phyloP scores from a whole-genome alignment of 1,140 invertebrate species.

The Calosoma granatense region DNA sequence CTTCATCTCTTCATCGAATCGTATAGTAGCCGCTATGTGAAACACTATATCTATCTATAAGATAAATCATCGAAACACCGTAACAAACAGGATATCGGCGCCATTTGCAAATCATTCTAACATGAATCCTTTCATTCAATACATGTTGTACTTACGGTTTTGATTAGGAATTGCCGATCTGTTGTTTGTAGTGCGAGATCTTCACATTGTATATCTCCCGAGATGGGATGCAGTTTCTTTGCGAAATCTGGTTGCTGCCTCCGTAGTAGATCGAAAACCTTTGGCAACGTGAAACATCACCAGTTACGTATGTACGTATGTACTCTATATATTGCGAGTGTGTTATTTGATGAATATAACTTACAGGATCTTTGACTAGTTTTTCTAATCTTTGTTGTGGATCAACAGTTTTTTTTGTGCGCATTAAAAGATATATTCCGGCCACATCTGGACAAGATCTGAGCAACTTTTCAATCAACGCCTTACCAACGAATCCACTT shows the following conservation, averaged over 20 bases:
- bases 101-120: neutral
- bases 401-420: slow-evolving; percentile 68
- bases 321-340: neutral
- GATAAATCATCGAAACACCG: no score
- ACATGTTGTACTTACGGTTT: neutral
- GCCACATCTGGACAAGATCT: slow-evolving; percentile 63
- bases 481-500: slow-evolving; percentile 61
- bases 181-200: neutral
- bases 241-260: neutral
- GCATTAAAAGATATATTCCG: slow-evolving; percentile 64
- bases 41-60: neutral
- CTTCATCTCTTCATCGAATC: neutral
- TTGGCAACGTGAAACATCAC: no score
- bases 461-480: slow-evolving; percentile 73
- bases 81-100: neutral
- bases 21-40: neutral
- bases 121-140: neutral
- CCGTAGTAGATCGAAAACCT: neutral
- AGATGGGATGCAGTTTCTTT: neutral
- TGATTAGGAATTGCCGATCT: neutral
- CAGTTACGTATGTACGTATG: neutral
- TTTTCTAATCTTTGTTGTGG: slow-evolving; percentile 48
- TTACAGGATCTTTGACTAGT: slow-evolving; percentile 53
- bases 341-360: slow-evolving; percentile 18
- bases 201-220: neutral